Conservation (phyloP, 2,888 invertebrate genomes). For the Agriopis marginaria region DNA sequence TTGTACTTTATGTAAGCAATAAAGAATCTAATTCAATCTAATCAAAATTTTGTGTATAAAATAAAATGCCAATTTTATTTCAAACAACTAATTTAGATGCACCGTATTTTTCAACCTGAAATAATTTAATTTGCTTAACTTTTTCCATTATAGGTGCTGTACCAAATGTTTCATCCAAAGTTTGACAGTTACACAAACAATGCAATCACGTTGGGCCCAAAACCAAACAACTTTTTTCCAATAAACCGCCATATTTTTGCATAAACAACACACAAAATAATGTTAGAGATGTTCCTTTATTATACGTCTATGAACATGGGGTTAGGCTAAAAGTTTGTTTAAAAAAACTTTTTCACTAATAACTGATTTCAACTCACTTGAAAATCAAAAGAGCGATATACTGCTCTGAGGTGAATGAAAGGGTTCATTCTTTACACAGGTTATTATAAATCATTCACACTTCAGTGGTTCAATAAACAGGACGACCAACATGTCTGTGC, state of each 20-base stretch:
- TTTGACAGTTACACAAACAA: conserved; percentile 14
- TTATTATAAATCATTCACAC: conserved; percentile 18
- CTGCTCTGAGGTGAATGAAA: background rate
- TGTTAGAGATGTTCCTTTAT: background rate
- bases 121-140: conserved; percentile 10
- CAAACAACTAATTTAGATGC: background rate
- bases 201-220: background rate
- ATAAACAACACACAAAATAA: background rate
- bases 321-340: too few relatives aligned
- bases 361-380: too few relatives aligned
- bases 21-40: too few relatives aligned
- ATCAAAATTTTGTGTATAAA: too few relatives aligned
- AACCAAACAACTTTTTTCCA: background rate
- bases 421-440: conserved; percentile 3
- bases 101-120: background rate
- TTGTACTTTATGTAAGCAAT: too few relatives aligned
- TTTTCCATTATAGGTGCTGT: conserved; percentile 1
- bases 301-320: too few relatives aligned
- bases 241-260: too few relatives aligned
- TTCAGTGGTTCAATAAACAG: conserved; percentile 5
- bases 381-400: background rate
- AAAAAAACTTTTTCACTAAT: too few relatives aligned
- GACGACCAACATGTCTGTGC: background rate
- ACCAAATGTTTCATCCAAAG: conserved; percentile 9
- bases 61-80: background rate